phyloP scores from a whole-genome alignment of 2,797 vertebrate species.

The Schizopygopsis pylzovi region DNA sequence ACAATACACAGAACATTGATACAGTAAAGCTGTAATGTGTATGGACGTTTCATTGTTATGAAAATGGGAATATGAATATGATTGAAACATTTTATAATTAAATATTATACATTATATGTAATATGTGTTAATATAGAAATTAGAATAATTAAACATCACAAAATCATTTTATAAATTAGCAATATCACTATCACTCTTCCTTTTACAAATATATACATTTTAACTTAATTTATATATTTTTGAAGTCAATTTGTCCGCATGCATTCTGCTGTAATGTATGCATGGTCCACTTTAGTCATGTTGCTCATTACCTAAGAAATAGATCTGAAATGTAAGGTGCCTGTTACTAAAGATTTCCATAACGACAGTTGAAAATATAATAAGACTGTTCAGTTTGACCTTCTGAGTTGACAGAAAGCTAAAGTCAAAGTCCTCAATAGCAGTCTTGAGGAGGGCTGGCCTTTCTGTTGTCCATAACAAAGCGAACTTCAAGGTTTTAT shows the following conservation, averaged over 20 bases:
- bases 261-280: not conserved
- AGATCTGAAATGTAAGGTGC: not conserved
- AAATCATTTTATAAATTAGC: not conserved
- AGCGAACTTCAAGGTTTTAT: slow-evolving; percentile 39
- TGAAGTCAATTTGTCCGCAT: not conserved
- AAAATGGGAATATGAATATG: not conserved
- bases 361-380: not conserved
- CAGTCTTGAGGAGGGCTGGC: slow-evolving; percentile 1
- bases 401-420: not conserved
- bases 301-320: not conserved
- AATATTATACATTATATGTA: not conserved
- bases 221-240: not conserved
- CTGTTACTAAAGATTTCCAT: not conserved
- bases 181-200: not conserved
- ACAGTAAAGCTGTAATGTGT: not conserved
- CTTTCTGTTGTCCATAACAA: slow-evolving; percentile 26
- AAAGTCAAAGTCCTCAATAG: slow-evolving; percentile 14
- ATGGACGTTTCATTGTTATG: not conserved
- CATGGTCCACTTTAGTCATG: not conserved
- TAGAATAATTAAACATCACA: not conserved
- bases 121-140: not conserved
- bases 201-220: not conserved
- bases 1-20: not conserved
- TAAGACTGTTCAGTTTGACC: slow-evolving; percentile 12
- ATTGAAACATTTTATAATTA: not conserved